A percentile compares a stretch with the other conserved stretches of the same genome.
These are phyloP conservation scores for Monochamus alternatus DNA, from an alignment of 2,888 invertebrate species.

Conservation along the genomic window DNA sequence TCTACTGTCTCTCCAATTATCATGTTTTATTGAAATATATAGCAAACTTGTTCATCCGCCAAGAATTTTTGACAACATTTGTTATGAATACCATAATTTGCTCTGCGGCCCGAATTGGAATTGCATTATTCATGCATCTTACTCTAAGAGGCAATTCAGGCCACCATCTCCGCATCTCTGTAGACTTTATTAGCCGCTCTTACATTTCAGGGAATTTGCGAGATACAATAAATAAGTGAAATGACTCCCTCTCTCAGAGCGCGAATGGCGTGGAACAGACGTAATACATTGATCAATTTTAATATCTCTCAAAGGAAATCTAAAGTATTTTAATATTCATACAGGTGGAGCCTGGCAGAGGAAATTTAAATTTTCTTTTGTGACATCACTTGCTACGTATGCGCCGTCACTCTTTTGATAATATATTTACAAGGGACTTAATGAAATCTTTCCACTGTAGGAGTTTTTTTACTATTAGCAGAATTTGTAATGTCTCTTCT, in stretches of 20 bases:
- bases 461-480: conserved; percentile 32
- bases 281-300: conserved; percentile 52
- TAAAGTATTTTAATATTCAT: conserved; percentile 56
- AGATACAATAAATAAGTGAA: conserved; percentile 34
- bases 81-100: not conserved
- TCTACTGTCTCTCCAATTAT: no score
- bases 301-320: conserved; percentile 56
- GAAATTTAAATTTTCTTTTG: conserved; percentile 42
- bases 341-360: conserved; percentile 41
- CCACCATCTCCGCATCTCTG: not conserved
- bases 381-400: conserved; percentile 34
- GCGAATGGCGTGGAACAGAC: conserved; percentile 15
- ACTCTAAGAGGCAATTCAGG: not conserved
- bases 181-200: conserved; percentile 22
- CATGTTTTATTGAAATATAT: no score
- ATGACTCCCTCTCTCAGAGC: conserved; percentile 22
- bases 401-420: conserved; percentile 43
- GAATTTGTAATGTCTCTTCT: conserved; percentile 34
- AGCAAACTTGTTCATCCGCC: no score
- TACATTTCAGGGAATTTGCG: not conserved
- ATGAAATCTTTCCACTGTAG: conserved; percentile 43
- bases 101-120: not conserved
- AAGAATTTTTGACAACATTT: not conserved
- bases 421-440: conserved; percentile 44
- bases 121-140: conserved; percentile 2